A percentile compares a stretch with the other conserved stretches of the same genome.
phyloP scores from a whole-genome alignment of 2,888 invertebrate genomes.

The Sussaba pulchella region DNA sequence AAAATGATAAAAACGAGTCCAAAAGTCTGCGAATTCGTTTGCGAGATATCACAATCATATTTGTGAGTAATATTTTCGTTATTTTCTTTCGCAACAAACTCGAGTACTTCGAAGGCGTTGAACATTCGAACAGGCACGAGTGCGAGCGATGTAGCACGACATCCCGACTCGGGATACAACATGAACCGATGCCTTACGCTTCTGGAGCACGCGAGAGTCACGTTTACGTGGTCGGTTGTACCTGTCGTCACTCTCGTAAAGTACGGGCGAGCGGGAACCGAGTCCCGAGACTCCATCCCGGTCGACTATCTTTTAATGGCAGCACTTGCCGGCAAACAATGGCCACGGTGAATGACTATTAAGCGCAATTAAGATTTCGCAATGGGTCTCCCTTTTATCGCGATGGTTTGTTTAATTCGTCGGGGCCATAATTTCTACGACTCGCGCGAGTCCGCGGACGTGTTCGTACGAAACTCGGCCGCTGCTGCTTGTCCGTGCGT shows the following conservation, averaged over 20 bases:
- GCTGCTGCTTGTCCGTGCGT: neutral
- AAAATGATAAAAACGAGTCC: neutral
- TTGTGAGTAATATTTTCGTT: constrained; percentile 40
- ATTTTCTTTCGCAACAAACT: constrained; percentile 45
- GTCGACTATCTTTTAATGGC: constrained; percentile 65
- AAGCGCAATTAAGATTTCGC: constrained; percentile 77
- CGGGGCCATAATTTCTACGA: constrained; percentile 57
- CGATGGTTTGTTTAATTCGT: constrained; percentile 67
- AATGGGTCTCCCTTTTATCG: constrained; percentile 70
- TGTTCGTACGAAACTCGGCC: constrained; percentile 10
- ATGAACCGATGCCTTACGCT: constrained; percentile 75
- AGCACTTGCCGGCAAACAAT: constrained; percentile 75
- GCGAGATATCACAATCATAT: constrained; percentile 30
- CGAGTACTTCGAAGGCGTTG: constrained; percentile 41
- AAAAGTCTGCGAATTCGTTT: constrained; percentile 10
- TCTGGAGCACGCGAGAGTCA: constrained; percentile 78
- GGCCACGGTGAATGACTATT: constrained; percentile 75
- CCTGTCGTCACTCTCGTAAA: constrained; percentile 77
- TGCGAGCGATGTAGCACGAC: constrained; percentile 53
- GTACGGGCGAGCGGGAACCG: constrained; percentile 57
- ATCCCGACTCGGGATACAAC: constrained; percentile 69
- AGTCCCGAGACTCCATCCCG: constrained; percentile 43
- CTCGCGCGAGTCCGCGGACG: constrained; percentile 41
- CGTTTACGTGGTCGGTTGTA: constrained; percentile 77
- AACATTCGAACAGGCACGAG: constrained; percentile 42